phyloP scores from a whole-genome alignment of 2,797 vertebrate genomes.

The Pseudocheirus occidentalis region DNA sequence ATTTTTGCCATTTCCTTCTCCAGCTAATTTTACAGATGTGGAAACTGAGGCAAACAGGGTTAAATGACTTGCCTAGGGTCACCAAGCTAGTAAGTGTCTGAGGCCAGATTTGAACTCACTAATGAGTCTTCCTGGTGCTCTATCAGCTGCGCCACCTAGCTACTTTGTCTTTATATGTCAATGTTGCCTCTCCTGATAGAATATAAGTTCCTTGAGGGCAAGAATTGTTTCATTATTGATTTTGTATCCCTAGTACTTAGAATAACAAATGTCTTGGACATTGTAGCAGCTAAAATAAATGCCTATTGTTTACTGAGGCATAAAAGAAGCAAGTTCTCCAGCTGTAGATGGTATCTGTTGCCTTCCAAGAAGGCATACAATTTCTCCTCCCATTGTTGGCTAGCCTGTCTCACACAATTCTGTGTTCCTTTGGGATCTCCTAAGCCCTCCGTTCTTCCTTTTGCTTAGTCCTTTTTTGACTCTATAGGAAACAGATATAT shows the following conservation, averaged over 20 bases:
- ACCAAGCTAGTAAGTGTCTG: not conserved
- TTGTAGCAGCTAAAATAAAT: not conserved
- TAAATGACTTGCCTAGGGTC: too few relatives aligned
- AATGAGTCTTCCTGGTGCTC: not conserved
- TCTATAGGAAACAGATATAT: not conserved
- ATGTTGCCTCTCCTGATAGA: not conserved
- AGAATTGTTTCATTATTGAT: not conserved
- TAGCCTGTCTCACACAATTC: not conserved
- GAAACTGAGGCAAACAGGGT: not conserved
- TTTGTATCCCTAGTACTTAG: not conserved
- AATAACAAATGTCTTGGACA: not conserved
- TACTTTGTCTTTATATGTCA: not conserved
- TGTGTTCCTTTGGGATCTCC: not conserved
- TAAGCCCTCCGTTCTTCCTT: not conserved
- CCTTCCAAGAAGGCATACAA: too few relatives aligned
- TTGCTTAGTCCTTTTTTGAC: not conserved
- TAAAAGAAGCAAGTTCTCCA: not conserved
- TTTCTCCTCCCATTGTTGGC: not conserved
- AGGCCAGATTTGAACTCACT: not conserved
- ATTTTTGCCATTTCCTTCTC: not conserved
- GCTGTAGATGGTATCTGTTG: not conserved
- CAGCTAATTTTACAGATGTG: not conserved
- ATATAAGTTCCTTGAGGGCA: not conserved
- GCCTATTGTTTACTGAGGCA: not conserved
- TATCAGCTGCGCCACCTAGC: not conserved